These are phyloP conservation scores for Trinectes maculatus DNA, from an alignment of 2,113 vertebrate species.

Conservation along the genomic window DNA sequence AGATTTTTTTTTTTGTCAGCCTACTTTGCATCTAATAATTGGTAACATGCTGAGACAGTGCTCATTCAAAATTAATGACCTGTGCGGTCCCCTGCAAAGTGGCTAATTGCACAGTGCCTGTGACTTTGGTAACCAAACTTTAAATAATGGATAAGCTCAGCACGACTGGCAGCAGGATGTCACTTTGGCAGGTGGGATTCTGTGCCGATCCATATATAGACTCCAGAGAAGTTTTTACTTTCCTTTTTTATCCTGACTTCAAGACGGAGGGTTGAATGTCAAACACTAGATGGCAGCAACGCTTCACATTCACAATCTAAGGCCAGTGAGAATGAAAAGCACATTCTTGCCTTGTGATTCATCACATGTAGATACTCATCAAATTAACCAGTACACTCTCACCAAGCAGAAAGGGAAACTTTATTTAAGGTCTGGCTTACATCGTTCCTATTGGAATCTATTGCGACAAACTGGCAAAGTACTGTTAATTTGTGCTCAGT, in stretches of 20 bases:
- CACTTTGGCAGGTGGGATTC: conserved; percentile 6
- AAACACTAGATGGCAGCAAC: conserved; percentile 78
- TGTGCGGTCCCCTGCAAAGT: conserved; percentile 17
- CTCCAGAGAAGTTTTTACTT: background rate
- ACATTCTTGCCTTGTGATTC: background rate
- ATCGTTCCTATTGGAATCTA: conserved; percentile 13
- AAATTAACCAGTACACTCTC: background rate
- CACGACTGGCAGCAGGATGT: background rate
- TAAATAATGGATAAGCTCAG: conserved; percentile 2
- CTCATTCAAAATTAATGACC: conserved; percentile 13
- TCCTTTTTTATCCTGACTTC: background rate
- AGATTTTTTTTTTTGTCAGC: conserved; percentile 26
- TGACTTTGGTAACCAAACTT: background rate
- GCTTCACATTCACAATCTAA: background rate
- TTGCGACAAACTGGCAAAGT: conserved; percentile 13
- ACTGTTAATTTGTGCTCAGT: conserved; percentile 24
- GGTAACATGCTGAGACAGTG: conserved; percentile 12
- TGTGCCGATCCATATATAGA: background rate
- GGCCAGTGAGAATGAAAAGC: background rate
- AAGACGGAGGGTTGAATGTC: background rate
- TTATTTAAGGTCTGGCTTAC: background rate
- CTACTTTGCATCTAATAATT: background rate
- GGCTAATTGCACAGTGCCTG: conserved; percentile 14
- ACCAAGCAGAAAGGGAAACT: background rate
- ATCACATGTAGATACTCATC: background rate